Percentiles rank a stretch among this genome's conserved stretches.
Conservation (phyloP, 2,797 vertebrate species). For the Limosa lapponica region DNA sequence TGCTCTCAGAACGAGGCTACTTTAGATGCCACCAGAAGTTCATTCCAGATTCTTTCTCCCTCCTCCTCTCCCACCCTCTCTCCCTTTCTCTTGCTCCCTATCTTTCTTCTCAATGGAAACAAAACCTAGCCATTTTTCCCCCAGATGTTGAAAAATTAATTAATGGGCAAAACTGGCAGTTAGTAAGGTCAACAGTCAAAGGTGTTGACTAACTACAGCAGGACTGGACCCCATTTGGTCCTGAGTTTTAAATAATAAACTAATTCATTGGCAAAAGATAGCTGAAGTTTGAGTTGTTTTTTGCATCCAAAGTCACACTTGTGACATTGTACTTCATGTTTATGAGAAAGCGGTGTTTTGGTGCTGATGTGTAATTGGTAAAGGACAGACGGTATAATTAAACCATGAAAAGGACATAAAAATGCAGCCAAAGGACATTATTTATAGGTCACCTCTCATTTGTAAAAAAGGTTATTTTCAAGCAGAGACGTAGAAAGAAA, state of each 20-base stretch:
- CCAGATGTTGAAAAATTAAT: neutral
- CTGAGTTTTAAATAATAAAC: neutral
- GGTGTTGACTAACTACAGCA: neutral
- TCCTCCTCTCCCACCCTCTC: neutral
- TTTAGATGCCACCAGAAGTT: neutral
- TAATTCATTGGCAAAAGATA: neutral
- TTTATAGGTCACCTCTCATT: neutral
- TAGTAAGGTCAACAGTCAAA: neutral
- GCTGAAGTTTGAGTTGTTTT: neutral
- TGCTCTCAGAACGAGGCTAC: neutral
- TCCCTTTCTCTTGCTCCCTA: neutral
- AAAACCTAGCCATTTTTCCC: neutral
- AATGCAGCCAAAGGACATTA: neutral
- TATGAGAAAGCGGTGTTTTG: neutral
- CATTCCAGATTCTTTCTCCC: neutral
- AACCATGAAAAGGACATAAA: slow-evolving; percentile 13
- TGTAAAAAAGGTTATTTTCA: slow-evolving; percentile 35
- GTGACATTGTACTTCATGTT: neutral
- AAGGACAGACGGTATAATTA: neutral
- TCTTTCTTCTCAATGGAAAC: neutral
- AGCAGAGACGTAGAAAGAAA: neutral
- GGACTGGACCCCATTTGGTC: fast-evolving
- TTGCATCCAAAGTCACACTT: neutral
- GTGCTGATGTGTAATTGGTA: neutral
- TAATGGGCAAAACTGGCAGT: neutral